A percentile compares a stretch with the other conserved stretches of the same genome.
Evolutionary conservation across 2,797 vertebrate species (phyloP).

Genomic region (Notolabrus celidotus): DNA sequence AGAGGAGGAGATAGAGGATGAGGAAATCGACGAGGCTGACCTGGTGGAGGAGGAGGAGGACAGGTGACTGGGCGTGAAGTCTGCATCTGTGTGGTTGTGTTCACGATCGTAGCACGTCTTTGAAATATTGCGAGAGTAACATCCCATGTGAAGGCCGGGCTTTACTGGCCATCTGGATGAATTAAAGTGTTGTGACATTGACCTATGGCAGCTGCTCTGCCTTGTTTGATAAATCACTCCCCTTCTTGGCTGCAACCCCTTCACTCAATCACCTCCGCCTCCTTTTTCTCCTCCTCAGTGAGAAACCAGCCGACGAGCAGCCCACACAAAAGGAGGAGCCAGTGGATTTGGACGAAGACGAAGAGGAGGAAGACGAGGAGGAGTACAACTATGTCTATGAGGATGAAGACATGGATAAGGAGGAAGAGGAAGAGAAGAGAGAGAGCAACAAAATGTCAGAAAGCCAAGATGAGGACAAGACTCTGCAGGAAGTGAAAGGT

Average conservation of each 20-base stretch:
- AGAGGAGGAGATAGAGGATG: conserved; percentile 87
- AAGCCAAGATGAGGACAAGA: conserved; percentile 83
- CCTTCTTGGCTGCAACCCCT: conserved; percentile 38
- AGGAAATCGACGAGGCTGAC: conserved; percentile 79
- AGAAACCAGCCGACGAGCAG: conserved; percentile 76
- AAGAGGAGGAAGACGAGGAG: conserved; percentile 86
- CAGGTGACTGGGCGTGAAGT: conserved; percentile 64
- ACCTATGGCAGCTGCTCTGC: conserved; percentile 70
- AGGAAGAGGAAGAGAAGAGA: conserved; percentile 87
- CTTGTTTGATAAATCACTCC: conserved; percentile 67
- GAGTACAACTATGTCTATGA: conserved; percentile 86
- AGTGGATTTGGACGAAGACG: conserved; percentile 85
- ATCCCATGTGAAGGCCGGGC: conserved; percentile 44
- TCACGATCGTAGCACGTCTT: conserved; percentile 17
- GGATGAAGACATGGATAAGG: conserved; percentile 84
- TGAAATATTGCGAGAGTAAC: conserved; percentile 23
- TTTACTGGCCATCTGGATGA: conserved; percentile 67
- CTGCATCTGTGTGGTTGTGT: conserved; percentile 10
- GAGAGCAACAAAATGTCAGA: conserved; percentile 76
- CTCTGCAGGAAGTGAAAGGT: conserved; percentile 94
- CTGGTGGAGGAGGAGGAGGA: conserved; percentile 77
- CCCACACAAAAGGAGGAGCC: conserved; percentile 82
- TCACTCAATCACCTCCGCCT: conserved; percentile 50
- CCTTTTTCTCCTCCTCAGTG: conserved; percentile 61
- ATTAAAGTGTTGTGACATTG: conserved; percentile 68